Percentiles rank a stretch among this genome's conserved stretches.
These are phyloP conservation scores for Agelaius phoeniceus DNA, from an alignment of 2,113 vertebrate genomes.

Conservation along the genomic window DNA sequence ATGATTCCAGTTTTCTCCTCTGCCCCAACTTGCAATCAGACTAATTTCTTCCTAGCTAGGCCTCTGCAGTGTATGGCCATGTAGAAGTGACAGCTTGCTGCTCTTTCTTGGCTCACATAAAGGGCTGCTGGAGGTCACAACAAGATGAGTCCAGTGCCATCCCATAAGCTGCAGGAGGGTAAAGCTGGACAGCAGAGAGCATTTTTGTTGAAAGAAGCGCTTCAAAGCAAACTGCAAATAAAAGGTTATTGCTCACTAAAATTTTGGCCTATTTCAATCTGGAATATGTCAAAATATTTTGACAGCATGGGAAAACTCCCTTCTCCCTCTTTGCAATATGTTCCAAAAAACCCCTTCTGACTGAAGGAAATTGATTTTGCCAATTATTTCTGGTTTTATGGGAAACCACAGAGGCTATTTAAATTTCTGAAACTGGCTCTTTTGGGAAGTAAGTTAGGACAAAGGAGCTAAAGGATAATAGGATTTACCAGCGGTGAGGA, in stretches of 20 bases:
- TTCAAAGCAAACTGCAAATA: not conserved
- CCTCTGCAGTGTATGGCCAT: not conserved
- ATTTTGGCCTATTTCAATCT: not conserved
- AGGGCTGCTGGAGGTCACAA: not conserved
- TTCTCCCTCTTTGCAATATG: accelerated
- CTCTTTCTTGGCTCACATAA: not conserved
- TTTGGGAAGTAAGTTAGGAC: not conserved
- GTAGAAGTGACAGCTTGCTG: not conserved
- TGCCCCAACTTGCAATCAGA: not conserved
- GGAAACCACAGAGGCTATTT: not conserved
- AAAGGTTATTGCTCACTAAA: not conserved
- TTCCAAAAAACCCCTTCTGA: not conserved
- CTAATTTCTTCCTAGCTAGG: not conserved
- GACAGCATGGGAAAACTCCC: not conserved
- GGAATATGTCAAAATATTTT: not conserved
- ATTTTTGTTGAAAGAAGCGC: not conserved
- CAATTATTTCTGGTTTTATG: not conserved
- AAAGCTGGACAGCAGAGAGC: not conserved
- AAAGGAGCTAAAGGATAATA: not conserved
- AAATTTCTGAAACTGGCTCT: not conserved
- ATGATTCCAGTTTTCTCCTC: not conserved
- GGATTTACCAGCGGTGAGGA: not conserved
- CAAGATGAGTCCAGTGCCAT: not conserved
- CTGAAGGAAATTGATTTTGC: not conserved
- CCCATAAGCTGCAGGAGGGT: not conserved